Evolutionary conservation across 1,140 invertebrate genomes (phyloP), one percentile per base, ranked within the genome.

Genomic region (Helicoverpa armigera): DNA sequence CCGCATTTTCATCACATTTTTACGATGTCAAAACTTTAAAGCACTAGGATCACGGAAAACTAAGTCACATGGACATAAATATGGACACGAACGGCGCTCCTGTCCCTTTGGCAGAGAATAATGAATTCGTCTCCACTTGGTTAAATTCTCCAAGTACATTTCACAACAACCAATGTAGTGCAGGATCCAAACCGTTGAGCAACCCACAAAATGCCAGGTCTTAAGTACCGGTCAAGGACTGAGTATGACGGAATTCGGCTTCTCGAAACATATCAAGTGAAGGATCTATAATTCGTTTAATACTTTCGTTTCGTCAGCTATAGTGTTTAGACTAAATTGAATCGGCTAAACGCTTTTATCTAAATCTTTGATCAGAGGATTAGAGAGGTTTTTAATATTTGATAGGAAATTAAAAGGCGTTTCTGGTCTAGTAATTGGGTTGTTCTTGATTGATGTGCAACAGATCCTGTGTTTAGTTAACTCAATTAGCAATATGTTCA

Each of bases 181-280:
- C 76, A 79, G 76, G 76, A 79, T 35, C 23, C 50, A 70, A 69
- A 79, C 50, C 13, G 65, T 79, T 70, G 53, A n/a, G 65, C 63
- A 79, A 79, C 61, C 13, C 3, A 35, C 43, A 50, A 79, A 79
- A 79, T 79, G 76, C 76, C 76, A 79, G 53, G 43, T 18, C 23
- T 50, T 76, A 63, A 76, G 74, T 69, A 51, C 63, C 31, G 76
- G 76, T 79, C 76, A 79, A 79, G 76, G 76, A 79, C 76, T 69
- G 18, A 13, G 53, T 18, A 65, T 79, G 51, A 56, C 51, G 63
- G 63, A 69, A 69, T 65, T 77, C 14, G 48, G 11, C 18, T 16
- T 50, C 16, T 16, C 13, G 65, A 69, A 16, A 23, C 14, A 35
- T 13, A 35, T 16, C 16, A 16, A 16, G 35, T 54, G 18, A 23